phyloP scores from a whole-genome alignment of 2,113 vertebrate species.

The Bufo gargarizans region DNA sequence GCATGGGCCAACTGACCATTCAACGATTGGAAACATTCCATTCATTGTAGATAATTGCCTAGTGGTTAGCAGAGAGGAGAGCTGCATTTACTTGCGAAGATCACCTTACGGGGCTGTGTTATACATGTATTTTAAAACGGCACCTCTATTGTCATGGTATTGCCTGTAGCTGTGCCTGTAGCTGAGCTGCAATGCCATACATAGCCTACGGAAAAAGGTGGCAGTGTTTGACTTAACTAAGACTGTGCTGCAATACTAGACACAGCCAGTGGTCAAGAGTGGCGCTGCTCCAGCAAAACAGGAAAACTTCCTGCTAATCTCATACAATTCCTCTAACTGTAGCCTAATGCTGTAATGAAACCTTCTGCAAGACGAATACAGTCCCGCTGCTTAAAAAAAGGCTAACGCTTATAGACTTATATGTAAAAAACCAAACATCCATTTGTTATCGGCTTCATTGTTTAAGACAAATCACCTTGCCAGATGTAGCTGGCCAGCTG shows the following conservation, averaged over 20 bases:
- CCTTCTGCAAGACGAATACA: neutral
- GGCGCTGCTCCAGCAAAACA: neutral
- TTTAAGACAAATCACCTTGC: conserved; percentile 22
- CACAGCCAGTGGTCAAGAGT: neutral
- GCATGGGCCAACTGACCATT: too few species aligned
- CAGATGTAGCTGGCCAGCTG: neutral
- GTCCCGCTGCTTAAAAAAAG: neutral
- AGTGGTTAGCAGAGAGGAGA: too few species aligned
- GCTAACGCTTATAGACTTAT: neutral
- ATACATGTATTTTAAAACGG: too few species aligned
- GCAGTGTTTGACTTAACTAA: neutral
- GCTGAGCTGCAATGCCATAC: too few species aligned
- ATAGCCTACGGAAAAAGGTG: neutral
- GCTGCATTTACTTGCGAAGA: too few species aligned
- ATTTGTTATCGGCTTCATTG: conserved; percentile 28
- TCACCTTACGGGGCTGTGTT: too few species aligned
- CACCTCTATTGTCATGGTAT: too few species aligned
- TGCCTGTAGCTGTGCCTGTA: too few species aligned
- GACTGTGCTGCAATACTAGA: neutral
- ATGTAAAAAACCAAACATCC: neutral
- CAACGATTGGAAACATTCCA: too few species aligned
- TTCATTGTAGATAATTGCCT: too few species aligned
- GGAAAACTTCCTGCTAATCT: neutral
- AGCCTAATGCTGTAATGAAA: neutral
- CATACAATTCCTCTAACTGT: neutral